Base-by-base conservation (phyloP, 2,113 vertebrate genomes). In the Rhynchomys soricoides region DNA sequence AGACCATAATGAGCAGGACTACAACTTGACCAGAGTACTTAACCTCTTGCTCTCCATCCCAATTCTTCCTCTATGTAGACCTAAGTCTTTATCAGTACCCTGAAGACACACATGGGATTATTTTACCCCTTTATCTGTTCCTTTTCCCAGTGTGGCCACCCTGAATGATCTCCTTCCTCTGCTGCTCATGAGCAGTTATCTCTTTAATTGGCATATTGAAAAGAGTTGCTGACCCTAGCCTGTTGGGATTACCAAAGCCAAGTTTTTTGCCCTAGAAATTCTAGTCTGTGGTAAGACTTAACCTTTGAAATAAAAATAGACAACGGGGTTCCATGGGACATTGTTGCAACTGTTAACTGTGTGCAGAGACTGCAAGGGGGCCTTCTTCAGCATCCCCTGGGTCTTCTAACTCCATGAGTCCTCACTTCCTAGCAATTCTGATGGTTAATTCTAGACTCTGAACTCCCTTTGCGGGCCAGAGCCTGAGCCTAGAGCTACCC, bases 401-500 rank as follows among this genome's bases (percentile, higher is more conserved):
- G 50, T 77, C 74, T 45, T 62, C 52, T 50, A 75, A 45, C 71
- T 15, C 45, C 77, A 48, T 45, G 31, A 96, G 64, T 45, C 66
- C n/a, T 95, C 24, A 21, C 59, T 3, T n/a, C 31, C 45, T 93
- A 43, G 10, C 6, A 9, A 71, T 50, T 29, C 85, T 68, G 19
- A 52, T 26, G 43, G 34, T 45, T 74, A 66, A 91, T 78, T n/a
- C 45, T 83, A 19, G 73, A 26, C 34, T 52, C 92, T 91, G 62
- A 68, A 71, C 66, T 87, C 45, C 92, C 88, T n/a, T 59, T 8
- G 31, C 48, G 59, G 70, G 12, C 73, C 77, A 59, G 45, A 87
- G 64, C 83, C 87, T 71, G 34, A 96, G 52, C 48, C 87, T 74
- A 77, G 57, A 90, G 66, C 64, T 66, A 64, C 78, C 55, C 40